Conservation (phyloP, 2,888 invertebrate genomes). For the Ephialtes manifestator region DNA sequence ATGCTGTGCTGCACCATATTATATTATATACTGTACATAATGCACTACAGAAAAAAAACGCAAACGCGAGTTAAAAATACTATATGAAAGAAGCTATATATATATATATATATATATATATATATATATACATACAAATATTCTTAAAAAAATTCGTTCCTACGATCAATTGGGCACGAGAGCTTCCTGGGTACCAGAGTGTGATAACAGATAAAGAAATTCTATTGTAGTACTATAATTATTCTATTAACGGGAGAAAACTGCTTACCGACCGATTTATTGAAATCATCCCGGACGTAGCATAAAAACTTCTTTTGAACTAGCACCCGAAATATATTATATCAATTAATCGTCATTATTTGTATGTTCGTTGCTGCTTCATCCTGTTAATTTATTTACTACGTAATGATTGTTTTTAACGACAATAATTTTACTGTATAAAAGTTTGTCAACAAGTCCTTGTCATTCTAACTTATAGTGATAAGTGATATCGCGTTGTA, state of each 20-base stretch:
- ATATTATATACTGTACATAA: conserved; percentile 59
- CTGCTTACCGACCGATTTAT: neutral
- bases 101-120: too few species aligned
- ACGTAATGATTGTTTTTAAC: conserved; percentile 39
- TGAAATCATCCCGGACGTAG: conserved; percentile 10
- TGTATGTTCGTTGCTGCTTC: neutral
- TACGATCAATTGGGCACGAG: conserved; percentile 63
- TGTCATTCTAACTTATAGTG: conserved; percentile 17
- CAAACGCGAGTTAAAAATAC: conserved; percentile 53
- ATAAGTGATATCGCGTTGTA: conserved; percentile 20
- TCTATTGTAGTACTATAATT: conserved; percentile 47
- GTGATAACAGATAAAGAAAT: conserved; percentile 54
- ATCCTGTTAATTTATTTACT: conserved; percentile 12
- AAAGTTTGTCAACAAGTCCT: conserved; percentile 34
- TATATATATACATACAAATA: too few species aligned
- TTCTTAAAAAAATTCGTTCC: conserved; percentile 58
- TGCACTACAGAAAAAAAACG: conserved; percentile 39
- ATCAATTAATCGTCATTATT: conserved; percentile 16
- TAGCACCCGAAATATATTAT: conserved; percentile 9
- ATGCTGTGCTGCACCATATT: conserved; percentile 67
- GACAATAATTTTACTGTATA: conserved; percentile 53
- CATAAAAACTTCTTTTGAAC: conserved; percentile 3
- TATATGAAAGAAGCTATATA: conserved; percentile 50
- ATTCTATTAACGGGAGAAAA: conserved; percentile 24
- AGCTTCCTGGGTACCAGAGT: conserved; percentile 67